phyloP scores from a whole-genome alignment of 2,113 vertebrate species.

The Machaerirhynchus nigripectus region DNA sequence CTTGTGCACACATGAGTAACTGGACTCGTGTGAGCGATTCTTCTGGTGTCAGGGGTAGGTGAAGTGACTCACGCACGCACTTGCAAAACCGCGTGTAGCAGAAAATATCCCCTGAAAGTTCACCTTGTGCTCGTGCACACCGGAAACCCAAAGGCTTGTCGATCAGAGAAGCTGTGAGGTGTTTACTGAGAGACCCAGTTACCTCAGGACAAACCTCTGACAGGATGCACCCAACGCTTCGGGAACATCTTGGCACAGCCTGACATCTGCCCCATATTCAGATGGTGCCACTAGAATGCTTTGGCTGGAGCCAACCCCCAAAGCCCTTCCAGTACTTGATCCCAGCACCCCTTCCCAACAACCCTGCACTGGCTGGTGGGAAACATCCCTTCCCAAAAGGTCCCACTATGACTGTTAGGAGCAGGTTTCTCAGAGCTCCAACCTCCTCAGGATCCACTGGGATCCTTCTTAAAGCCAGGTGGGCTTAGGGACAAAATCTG shows the following conservation, averaged over 20 bases:
- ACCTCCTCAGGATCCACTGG: rapidly evolving
- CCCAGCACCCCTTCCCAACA: rapidly evolving
- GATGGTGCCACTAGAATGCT: not conserved
- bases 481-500: not conserved
- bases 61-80: not conserved
- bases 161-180: not conserved
- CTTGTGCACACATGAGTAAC: not conserved
- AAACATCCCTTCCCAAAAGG: not conserved
- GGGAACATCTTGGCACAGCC: rapidly evolving
- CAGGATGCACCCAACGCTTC: not conserved
- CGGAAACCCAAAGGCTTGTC: conserved; percentile 12
- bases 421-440: not conserved
- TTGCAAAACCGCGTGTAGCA: not conserved
- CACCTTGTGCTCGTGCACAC: conserved; percentile 13
- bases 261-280: rapidly evolving
- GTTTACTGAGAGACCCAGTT: not conserved
- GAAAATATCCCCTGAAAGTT: conserved; percentile 63
- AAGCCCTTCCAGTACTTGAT: rapidly evolving
- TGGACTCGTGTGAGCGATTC: not conserved
- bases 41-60: not conserved
- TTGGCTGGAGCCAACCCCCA: not conserved
- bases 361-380: not conserved
- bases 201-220: not conserved
- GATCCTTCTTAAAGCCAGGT: not conserved
- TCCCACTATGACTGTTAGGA: not conserved